Base-by-base conservation (phyloP, 1,140 invertebrate species). In the Caenorhabditis brenneri region DNA sequence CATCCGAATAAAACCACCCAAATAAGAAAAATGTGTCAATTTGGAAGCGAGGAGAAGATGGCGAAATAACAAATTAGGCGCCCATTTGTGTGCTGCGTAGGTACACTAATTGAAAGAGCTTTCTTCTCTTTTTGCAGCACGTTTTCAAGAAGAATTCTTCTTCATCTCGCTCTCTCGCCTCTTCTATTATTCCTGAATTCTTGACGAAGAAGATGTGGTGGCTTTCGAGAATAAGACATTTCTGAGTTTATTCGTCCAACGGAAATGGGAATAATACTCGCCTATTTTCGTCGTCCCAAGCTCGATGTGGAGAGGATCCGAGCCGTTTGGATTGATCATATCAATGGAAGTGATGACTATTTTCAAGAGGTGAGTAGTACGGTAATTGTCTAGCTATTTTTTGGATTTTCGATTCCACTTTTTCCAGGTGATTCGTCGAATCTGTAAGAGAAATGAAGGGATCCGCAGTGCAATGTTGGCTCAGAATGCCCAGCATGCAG, bases 341-440 rank as follows among this genome's bases (percentile, higher is more conserved):
- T 74, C 36, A 74, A 42, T 42, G 65, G 65, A 10, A 74, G 46
- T 24, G 65, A 74, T 74, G 36, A 74, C 7, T 74, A 74, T 42
- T 74, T 74, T 42, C 65, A 74, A 27, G 65, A 74, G 65, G 65
- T 74, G 10, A 19, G 65, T 22, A 4, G 42, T 42, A 42, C 39
- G 39, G 39, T 42, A n/a, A n/a, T n/a, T n/a, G n/a, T 46, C 16
- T 46, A 46, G 9, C 16, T 46, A 19, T n/a, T 51, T 58, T 58
- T 58, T 29, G 24, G 10, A 29, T 7, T 58, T 29, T 58, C n/a
- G 33, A 33, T 6, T 65, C 9, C 9, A 55, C 2, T 16, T 42
- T 42, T 10, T 42, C 1, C 36, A 74, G 65, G 65, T 74, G 12
- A 74, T 74, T 5, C 65, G n/a, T 15, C 27, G 65, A 27, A 42